Percentiles rank a stretch among this genome's conserved stretches.
phyloP scores from a whole-genome alignment of 2,113 vertebrate genomes.

The Chinchilla lanigera region DNA sequence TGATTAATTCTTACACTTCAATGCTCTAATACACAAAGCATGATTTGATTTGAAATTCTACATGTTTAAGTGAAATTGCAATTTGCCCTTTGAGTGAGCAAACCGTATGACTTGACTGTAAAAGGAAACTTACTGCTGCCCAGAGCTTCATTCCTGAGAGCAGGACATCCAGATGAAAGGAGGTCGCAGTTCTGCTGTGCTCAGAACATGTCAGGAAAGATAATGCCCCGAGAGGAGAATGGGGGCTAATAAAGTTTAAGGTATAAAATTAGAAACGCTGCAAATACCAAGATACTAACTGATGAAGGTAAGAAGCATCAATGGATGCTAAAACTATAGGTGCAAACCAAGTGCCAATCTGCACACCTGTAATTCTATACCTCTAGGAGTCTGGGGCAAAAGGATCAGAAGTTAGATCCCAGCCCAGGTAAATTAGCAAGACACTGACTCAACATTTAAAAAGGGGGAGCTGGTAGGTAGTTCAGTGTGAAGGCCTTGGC shows the following conservation, averaged over 20 bases:
- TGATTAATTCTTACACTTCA: background rate
- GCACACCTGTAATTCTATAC: background rate
- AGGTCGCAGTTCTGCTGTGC: background rate
- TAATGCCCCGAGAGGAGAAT: background rate
- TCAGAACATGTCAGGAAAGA: background rate
- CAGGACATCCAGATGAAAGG: background rate
- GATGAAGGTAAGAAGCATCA: background rate
- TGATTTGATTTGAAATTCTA: background rate
- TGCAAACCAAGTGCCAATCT: background rate
- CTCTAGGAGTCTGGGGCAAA: background rate
- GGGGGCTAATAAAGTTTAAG: background rate
- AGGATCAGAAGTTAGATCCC: background rate
- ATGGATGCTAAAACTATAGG: background rate
- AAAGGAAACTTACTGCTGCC: constrained; percentile 8
- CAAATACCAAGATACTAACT: background rate
- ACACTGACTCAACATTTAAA: background rate
- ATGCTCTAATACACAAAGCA: background rate
- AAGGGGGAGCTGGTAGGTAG: background rate
- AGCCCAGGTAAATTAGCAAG: background rate
- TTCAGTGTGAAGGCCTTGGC: background rate
- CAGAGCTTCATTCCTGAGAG: background rate
- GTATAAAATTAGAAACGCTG: background rate
- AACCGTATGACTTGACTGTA: background rate
- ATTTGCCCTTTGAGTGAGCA: background rate
- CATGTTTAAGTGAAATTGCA: background rate